These are phyloP conservation scores for Petrolisthes cinctipes DNA, from an alignment of 2,888 invertebrate genomes.

Conservation along the genomic window DNA sequence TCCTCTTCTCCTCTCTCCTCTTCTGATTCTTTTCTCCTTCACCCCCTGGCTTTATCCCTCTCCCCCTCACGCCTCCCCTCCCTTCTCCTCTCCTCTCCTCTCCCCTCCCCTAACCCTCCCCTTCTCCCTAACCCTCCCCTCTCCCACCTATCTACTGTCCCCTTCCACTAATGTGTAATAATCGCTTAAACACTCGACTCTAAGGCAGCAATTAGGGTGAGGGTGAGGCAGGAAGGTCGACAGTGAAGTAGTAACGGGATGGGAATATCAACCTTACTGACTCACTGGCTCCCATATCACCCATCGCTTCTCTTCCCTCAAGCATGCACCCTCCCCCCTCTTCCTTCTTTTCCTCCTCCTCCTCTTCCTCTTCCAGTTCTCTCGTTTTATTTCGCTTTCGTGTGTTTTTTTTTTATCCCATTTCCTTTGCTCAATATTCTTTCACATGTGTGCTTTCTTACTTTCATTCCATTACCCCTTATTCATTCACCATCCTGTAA, in stretches of 20 bases:
- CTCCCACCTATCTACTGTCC: not conserved
- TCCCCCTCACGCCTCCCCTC: not conserved
- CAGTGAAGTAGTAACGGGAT: not conserved
- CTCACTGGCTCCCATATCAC: not conserved
- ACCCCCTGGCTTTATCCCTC: not conserved
- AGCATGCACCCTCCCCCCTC: not conserved
- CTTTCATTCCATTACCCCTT: no score
- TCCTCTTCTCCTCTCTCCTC: not conserved
- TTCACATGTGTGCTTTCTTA: not conserved
- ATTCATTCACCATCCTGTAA: no score
- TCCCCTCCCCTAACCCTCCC: not conserved
- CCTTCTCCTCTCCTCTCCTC: not conserved
- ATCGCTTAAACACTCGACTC: conserved; percentile 18
- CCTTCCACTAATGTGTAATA: conserved; percentile 19
- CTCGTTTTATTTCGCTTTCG: not conserved
- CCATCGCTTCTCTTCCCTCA: not conserved
- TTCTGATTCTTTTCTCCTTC: not conserved
- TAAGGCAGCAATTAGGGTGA: conserved; percentile 27
- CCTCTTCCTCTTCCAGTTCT: not conserved
- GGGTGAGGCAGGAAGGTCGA: not conserved
- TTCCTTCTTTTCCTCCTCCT: not conserved
- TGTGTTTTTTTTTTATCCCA: not conserved
- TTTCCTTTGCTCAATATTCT: not conserved
- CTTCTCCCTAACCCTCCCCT: not conserved
- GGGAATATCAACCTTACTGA: not conserved